Evolutionary conservation across 35 echinoderm and acorn worm species (phyloP), one percentile per base, ranked within the genome.

Genomic region (Hemicentrotus pulcherrimus): DNA sequence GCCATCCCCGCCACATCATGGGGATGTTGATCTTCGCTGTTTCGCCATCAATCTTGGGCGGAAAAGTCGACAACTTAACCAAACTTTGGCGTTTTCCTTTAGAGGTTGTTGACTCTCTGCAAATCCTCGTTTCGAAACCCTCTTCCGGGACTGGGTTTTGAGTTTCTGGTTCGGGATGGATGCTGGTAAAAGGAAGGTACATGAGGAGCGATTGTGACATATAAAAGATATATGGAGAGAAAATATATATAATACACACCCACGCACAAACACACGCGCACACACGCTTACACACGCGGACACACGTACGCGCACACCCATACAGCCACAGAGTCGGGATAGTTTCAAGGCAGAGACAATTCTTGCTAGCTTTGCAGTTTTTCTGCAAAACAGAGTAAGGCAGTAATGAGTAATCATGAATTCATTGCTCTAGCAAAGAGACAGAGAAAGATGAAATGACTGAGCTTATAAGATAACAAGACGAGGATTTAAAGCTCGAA

Each of bases 11-110:
- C 32, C 88, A 47, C 88, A 47, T 90, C 32, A 47, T 9, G 32
- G 88, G 2, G 31, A 30, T 90, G 88, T 90, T 90, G 88, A 90
- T 90, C 46, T 90, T 90, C 88, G 32, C 32, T 90, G 46, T 47
- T 90, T 90, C 88, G 5, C 88, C 88, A 90, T 90, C 88, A 90
- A 90, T 90, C 88, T 90, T 90, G 32, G 88, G 88, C 88, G 88
- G 88, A 45, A 90, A 90, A 47, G 88, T 90, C 88, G 88, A 90
- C 32, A 47, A 90, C 32, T 47, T 33, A 90, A 47, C 88, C 88
- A 90, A 47, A 45, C 32, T 47, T 88, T 47, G 88, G 32, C 88
- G 88, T 90, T 33, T 33, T 32, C 15, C 16, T 16, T 55, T 11
- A 59, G 24, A 90, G 46, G 88, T 24, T 90, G 88, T 90, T 90